Base-by-base conservation (phyloP, 2,113 vertebrate species). In the Stigmatopora argus region DNA sequence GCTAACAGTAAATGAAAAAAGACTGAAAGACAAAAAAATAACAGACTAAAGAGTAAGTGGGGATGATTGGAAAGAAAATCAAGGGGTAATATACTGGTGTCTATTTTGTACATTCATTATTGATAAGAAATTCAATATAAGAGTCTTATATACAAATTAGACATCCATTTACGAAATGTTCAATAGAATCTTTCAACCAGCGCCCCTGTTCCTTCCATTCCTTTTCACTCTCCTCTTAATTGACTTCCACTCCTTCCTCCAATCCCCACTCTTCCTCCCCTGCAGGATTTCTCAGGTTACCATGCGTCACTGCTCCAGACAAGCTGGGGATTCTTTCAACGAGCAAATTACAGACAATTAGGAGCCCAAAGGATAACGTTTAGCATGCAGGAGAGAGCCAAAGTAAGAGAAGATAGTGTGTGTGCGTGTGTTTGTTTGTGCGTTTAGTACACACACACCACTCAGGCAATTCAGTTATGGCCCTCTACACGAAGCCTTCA, bases 321-420 rank as follows among this genome's bases (percentile, higher is more conserved):
- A 85, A 90, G 87, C 88, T 87, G 34, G 86, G 83, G 89, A 91
- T 91, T 13, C 57, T 90, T 88, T 89, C 89, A 79, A 75, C 78
- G 74, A 71, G 84, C 72, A 90, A 84, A 87, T 88, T 83, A 88
- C 90, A 73, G 85, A 82, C 90, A 85, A 89, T 92, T 92, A 90
- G 85, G 76, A 63, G 81, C 87, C 86, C 80, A 85, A 89, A 85
- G 85, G 88, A 90, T 89, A 92, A 91, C 88, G 88, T 89, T 90
- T 80, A 90, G 86, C 79, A 80, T 72, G 78, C 73, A 78, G 85
- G 72, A 74, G 75, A 85, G 71, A 79, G 83, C 75, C 7, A 59
- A 55, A 67, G 78, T 68, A 80, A 71, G 80, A 83, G 80, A 74
- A 75, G 73, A 34, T 69, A 72, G 76, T 57, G 55, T 68, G 44